These are phyloP conservation scores for Wiebesia pumilae DNA, from an alignment of 1,140 invertebrate genomes.

Conservation along the genomic window DNA sequence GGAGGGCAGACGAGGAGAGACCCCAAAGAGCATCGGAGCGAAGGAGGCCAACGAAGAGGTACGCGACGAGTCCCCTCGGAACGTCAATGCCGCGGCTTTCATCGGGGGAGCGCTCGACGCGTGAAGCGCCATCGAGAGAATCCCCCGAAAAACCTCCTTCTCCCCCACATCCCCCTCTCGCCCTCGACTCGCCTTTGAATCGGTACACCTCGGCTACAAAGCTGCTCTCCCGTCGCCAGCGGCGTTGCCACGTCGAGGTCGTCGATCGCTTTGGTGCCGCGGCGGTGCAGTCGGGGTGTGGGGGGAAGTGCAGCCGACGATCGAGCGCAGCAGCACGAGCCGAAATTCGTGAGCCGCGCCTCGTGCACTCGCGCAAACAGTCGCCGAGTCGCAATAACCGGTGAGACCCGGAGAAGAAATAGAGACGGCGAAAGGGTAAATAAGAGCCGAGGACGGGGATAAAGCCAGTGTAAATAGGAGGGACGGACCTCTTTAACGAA, in stretches of 20 bases:
- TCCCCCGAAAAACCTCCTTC: neutral
- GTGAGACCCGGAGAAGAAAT: neutral
- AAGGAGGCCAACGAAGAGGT: neutral
- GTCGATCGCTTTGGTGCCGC: neutral
- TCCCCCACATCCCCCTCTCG: neutral
- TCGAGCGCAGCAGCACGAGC: neutral
- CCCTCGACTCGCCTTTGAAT: neutral
- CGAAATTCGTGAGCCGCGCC: conserved; percentile 23
- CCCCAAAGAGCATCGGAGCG: neutral
- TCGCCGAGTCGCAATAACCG: conserved; percentile 11
- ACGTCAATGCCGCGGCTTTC: neutral
- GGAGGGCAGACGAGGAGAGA: neutral
- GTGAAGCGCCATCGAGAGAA: conserved; percentile 12
- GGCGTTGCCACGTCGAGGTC: conserved; percentile 35
- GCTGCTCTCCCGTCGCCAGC: conserved; percentile 36
- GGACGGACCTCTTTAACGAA: neutral
- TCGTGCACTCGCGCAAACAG: neutral
- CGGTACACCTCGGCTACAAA: conserved; percentile 34
- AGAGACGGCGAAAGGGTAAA: neutral
- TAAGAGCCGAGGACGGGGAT: neutral
- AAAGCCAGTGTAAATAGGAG: too few relatives aligned
- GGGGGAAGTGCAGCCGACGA: neutral
- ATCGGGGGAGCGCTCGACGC: too few relatives aligned
- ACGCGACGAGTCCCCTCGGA: neutral
- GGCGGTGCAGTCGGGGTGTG: neutral